A percentile compares a stretch with the other conserved stretches of the same genome.
These are phyloP conservation scores for Sceloporus tristichus DNA, from an alignment of 2,113 vertebrate genomes.

Conservation along the genomic window DNA sequence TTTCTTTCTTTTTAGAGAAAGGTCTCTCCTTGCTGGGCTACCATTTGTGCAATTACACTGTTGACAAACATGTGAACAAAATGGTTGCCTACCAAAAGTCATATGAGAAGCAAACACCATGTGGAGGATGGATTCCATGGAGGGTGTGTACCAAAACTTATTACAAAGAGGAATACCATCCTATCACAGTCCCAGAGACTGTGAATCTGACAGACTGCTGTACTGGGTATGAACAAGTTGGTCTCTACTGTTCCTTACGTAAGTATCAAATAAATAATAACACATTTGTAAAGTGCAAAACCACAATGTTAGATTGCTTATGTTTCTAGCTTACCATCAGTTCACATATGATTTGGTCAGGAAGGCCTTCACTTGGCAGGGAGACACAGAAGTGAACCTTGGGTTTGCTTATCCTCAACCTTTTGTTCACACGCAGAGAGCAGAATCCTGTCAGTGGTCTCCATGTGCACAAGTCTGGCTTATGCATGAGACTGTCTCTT, in stretches of 20 bases:
- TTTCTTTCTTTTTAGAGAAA: constrained; percentile 71
- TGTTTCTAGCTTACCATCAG: not conserved
- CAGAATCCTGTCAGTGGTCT: too few species aligned
- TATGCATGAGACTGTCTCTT: too few species aligned
- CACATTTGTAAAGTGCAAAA: not conserved
- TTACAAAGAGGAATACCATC: constrained; percentile 74
- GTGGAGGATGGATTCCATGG: constrained; percentile 87
- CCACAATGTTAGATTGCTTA: not conserved
- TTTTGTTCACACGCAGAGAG: too few species aligned
- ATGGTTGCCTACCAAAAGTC: constrained; percentile 74
- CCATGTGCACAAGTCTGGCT: too few species aligned
- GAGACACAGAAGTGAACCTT: too few species aligned
- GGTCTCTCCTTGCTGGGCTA: constrained; percentile 83
- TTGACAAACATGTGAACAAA: constrained; percentile 71
- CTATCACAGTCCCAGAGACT: constrained; percentile 61
- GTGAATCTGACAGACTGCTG: constrained; percentile 84
- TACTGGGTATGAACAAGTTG: constrained; percentile 84
- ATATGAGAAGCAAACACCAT: constrained; percentile 70
- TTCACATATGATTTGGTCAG: too few species aligned
- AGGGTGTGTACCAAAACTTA: constrained; percentile 78
- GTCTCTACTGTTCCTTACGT: constrained; percentile 87
- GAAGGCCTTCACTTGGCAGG: too few species aligned
- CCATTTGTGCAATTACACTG: constrained; percentile 81
- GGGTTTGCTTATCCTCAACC: too few species aligned
- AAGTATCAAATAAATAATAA: constrained; percentile 70